phyloP scores from a whole-genome alignment of 2,113 vertebrate genomes.

The Campylomormyrus tamandua region DNA sequence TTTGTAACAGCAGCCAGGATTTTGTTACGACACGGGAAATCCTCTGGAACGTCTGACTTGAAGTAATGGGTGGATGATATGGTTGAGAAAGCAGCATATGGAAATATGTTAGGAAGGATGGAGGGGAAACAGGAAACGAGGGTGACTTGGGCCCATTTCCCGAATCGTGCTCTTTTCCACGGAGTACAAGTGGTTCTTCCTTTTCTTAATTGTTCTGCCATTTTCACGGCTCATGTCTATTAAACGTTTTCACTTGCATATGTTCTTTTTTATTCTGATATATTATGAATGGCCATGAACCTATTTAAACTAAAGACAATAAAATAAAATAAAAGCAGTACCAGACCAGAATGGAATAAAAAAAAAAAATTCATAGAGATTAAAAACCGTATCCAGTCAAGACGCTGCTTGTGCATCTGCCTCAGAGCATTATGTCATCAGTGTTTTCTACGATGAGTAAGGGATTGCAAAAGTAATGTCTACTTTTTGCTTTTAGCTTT shows the following conservation, averaged over 20 bases:
- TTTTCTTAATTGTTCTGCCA: neutral
- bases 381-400: neutral
- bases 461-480: neutral
- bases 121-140: neutral
- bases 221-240: neutral
- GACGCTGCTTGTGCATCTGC: neutral
- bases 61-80: neutral
- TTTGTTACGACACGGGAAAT: slow-evolving; percentile 13
- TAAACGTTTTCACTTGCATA: neutral
- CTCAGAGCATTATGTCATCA: neutral
- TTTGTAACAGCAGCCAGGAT: neutral
- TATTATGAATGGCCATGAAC: neutral
- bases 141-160: neutral
- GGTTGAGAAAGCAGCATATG: neutral
- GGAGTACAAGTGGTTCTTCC: neutral
- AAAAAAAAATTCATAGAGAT: neutral
- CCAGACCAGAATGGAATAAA: neutral
- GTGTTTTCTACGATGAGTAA: too few relatives aligned
- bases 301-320: neutral
- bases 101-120: neutral
- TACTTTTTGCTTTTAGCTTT: neutral
- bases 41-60: neutral
- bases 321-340: neutral
- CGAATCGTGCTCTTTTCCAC: neutral
- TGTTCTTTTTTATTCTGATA: neutral